Percentiles rank a stretch among this genome's conserved stretches.
phyloP scores from a whole-genome alignment of 2,888 invertebrate genomes.

The Drosophila colorata region DNA sequence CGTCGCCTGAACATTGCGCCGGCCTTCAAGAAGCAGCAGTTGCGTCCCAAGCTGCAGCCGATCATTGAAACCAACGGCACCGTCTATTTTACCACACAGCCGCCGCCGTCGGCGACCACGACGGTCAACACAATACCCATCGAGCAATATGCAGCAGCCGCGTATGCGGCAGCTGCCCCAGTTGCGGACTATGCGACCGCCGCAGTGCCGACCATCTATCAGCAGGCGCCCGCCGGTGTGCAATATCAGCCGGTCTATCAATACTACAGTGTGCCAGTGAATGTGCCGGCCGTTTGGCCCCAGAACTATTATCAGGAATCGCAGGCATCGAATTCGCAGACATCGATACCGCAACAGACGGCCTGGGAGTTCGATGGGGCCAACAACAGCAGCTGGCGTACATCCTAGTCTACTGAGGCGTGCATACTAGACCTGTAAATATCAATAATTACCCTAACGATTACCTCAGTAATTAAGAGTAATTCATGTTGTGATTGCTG shows the following conservation, averaged over 20 bases:
- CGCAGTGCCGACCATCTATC: conserved; percentile 11
- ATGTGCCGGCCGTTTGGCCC: conserved; percentile 17
- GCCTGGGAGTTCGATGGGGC: conserved; percentile 25
- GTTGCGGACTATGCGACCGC: neutral
- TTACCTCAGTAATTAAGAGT: conserved; percentile 16
- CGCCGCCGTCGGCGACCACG: neutral
- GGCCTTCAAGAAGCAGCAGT: conserved; percentile 33
- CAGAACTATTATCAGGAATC: conserved; percentile 19
- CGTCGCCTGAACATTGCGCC: conserved; percentile 40
- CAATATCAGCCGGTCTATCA: conserved; percentile 41
- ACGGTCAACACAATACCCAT: conserved; percentile 4
- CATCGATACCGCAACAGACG: conserved; percentile 2
- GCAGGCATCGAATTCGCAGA: neutral
- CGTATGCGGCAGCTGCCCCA: neutral
- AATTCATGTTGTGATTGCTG: neutral
- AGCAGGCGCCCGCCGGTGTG: conserved; percentile 8
- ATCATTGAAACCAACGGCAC: conserved; percentile 19
- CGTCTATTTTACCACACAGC: conserved; percentile 11
- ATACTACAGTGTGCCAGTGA: conserved; percentile 36
- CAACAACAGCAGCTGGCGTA: conserved; percentile 9
- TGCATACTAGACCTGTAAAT: conserved; percentile 27
- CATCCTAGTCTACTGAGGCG: neutral
- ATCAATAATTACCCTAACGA: conserved; percentile 6
- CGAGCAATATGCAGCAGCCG: conserved; percentile 4
- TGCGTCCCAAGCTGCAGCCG: conserved; percentile 5